Evolutionary conservation across 30 jellyfish, hydroid and myxozoan genomes (phyloP), one percentile per base, ranked within the genome.

Genomic region (Clytia hemisphaerica): DNA sequence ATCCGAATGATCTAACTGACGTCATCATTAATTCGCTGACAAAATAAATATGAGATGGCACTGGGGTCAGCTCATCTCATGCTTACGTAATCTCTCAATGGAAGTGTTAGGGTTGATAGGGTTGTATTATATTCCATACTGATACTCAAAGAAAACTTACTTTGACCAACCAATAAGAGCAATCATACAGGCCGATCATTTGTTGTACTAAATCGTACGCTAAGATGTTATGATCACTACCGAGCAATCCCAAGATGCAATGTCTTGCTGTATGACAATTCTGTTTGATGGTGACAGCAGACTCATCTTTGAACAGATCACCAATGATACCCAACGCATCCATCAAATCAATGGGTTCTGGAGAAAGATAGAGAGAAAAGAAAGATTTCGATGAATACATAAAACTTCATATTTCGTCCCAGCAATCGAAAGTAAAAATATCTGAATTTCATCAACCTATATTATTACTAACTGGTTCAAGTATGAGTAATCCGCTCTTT

Each of bases 131-230:
- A 40, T 10, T 40, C 10, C n/a, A n/a, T n/a, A n/a, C n/a, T 6
- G 0, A 42, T 73, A 24, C 24, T 35, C 77, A 26, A 35, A 73
- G 0, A 3, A 2, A 4, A 45, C 75, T 47, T 45, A 88, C 97
- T 79, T 88, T 88, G 31, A 81, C 49, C 2, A 89, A 77, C 98
- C 98, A 89, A 61, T 89, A 89, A 3, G 93, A 46, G 51, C 61
- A 63, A 50, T 75, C 79, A 33, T 47, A 54, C 61, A 67, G 49
- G 36, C 60, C 38, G 28, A 89, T 81, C 31, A 86, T 49, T 34
- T 79, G 54, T 58, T 84, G 59, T 32, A 76, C 70, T 29, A 86
- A 38, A 21, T 78, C 93, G 45, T 76, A 77, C 22, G 85, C 93
- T 50, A 37, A 68, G 7, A 67, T 28, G 53, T 47, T 28, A 46